A percentile compares a stretch with the other conserved stretches of the same genome.
Conservation (phyloP, 2,888 invertebrate species). For the Linnaemya tessellans region DNA sequence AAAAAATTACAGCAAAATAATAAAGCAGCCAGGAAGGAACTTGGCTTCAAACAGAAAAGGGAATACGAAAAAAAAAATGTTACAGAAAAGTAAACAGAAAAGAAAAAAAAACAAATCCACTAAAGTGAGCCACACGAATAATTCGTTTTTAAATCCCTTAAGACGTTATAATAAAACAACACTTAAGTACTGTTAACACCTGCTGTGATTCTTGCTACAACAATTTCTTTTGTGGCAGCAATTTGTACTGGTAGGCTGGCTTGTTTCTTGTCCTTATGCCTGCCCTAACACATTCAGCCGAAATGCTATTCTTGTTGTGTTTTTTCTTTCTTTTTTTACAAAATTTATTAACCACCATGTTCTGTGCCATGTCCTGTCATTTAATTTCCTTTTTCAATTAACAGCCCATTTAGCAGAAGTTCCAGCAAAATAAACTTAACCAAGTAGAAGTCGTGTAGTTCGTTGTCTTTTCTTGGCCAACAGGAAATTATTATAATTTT, state of each 20-base stretch:
- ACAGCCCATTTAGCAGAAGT: constrained; percentile 50
- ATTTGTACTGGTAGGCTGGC: not conserved
- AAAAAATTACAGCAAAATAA: constrained; percentile 40
- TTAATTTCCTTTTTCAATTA: constrained; percentile 67
- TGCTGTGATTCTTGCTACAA: constrained; percentile 69
- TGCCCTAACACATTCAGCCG: constrained; percentile 20
- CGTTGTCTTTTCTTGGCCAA: constrained; percentile 30
- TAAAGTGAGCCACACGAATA: constrained; percentile 53
- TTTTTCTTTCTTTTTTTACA: not conserved
- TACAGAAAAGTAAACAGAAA: not conserved
- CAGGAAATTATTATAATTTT: constrained; percentile 68
- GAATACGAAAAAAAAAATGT: constrained; percentile 1
- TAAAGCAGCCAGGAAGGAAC: constrained; percentile 59
- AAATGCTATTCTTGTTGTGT: not conserved
- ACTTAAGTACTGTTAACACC: constrained; percentile 68
- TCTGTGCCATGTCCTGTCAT: constrained; percentile 65
- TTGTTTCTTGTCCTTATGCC: not conserved
- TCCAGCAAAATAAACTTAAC: not conserved
- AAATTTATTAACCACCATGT: constrained; percentile 59
- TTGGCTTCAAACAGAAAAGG: constrained; percentile 15
- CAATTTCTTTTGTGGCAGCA: not conserved
- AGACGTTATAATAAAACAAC: constrained; percentile 68
- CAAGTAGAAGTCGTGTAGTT: not conserved
- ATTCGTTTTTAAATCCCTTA: constrained; percentile 69
- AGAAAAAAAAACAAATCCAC: constrained; percentile 21